phyloP scores from a whole-genome alignment of 2,797 vertebrate species.

The Glossophaga mutica region DNA sequence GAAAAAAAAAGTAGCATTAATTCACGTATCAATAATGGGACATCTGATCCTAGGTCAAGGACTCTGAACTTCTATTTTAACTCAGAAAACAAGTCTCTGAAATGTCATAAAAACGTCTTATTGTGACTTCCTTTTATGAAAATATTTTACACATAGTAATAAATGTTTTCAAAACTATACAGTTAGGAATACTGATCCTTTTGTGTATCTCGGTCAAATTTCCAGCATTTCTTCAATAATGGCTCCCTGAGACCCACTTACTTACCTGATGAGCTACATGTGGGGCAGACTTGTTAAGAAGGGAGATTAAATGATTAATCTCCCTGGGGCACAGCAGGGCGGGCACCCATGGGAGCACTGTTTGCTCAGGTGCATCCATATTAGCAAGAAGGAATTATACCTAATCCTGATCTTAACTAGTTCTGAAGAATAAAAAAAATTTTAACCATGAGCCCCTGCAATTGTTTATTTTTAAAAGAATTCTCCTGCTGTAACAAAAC shows the following conservation, averaged over 20 bases:
- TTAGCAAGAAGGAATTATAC: background rate
- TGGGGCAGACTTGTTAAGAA: background rate
- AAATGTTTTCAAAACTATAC: conserved; percentile 9
- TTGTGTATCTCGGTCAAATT: background rate
- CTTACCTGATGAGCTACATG: background rate
- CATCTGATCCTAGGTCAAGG: background rate
- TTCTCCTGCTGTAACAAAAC: background rate
- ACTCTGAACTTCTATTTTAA: conserved; percentile 17
- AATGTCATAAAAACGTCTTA: conserved; percentile 1
- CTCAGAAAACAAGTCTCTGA: background rate
- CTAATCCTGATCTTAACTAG: background rate
- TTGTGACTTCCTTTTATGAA: background rate
- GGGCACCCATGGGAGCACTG: background rate
- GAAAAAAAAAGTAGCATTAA: background rate
- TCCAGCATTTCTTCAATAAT: background rate
- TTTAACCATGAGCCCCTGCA: background rate
- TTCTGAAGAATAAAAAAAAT: conserved; percentile 19
- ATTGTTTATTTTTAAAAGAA: background rate
- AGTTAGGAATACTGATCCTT: background rate
- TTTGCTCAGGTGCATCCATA: background rate
- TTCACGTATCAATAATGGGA: conserved; percentile 11
- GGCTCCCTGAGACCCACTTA: background rate
- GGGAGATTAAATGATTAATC: background rate
- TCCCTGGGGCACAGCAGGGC: background rate
- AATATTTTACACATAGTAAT: background rate